phyloP scores from a whole-genome alignment of 1,140 invertebrate species.

The Parasteatoda tepidariorum region DNA sequence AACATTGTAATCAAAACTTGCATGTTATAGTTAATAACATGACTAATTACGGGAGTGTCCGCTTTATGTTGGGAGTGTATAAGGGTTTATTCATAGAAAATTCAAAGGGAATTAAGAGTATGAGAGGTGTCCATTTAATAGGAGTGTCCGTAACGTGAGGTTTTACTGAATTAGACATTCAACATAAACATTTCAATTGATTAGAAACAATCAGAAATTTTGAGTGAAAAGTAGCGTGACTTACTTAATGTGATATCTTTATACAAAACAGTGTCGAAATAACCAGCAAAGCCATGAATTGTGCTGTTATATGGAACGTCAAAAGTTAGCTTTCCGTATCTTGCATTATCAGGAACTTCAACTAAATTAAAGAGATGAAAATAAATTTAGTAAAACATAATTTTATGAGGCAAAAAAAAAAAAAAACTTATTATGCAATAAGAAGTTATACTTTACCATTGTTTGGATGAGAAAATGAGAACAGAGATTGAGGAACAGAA shows the following conservation, averaged over 20 bases:
- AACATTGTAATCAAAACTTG: too few relatives aligned
- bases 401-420: slow-evolving; percentile 24
- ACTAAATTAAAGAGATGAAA: slow-evolving; percentile 65
- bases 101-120: too few relatives aligned
- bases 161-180: too few relatives aligned
- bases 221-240: not conserved
- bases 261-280: slow-evolving; percentile 90
- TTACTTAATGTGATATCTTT: slow-evolving; percentile 83
- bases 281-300: slow-evolving; percentile 94
- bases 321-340: slow-evolving; percentile 80
- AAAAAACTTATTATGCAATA: not conserved
- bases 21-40: too few relatives aligned
- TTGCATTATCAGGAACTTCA: slow-evolving; percentile 76
- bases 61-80: too few relatives aligned
- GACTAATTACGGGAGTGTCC: too few relatives aligned
- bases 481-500: slow-evolving; percentile 81
- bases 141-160: too few relatives aligned
- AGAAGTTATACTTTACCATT: slow-evolving; percentile 66
- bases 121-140: too few relatives aligned
- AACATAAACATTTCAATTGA: too few relatives aligned
- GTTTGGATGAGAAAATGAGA: slow-evolving; percentile 92
- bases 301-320: slow-evolving; percentile 78
- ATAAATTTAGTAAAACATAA: not conserved
- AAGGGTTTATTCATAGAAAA: too few relatives aligned
- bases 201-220: too few relatives aligned